These are phyloP conservation scores for Alentia gelatinosa DNA, from an alignment of 2,888 invertebrate genomes.

Conservation along the genomic window DNA sequence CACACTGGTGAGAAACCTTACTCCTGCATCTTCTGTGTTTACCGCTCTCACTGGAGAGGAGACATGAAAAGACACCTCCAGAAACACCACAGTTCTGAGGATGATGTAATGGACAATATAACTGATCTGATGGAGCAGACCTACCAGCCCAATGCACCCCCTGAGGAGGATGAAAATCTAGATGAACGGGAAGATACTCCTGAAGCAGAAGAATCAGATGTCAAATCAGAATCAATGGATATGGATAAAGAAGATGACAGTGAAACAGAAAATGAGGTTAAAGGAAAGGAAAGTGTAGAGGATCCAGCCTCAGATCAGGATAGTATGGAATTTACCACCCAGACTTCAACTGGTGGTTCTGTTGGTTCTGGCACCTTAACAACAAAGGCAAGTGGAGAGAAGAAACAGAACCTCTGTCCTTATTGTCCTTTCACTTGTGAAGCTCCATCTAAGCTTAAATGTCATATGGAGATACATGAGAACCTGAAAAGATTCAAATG, in stretches of 20 bases:
- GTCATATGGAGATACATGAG: conserved; percentile 77
- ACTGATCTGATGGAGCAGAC: conserved; percentile 44
- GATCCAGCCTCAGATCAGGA: conserved; percentile 10
- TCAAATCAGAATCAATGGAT: background rate
- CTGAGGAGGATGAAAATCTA: background rate
- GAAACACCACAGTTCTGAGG: conserved; percentile 79
- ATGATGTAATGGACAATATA: conserved; percentile 58
- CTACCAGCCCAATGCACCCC: conserved; percentile 46
- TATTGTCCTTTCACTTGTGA: conserved; percentile 61
- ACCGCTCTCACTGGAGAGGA: conserved; percentile 82
- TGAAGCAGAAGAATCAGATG: background rate
- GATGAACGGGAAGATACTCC: background rate
- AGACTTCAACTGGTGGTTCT: background rate
- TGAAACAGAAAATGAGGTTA: background rate
- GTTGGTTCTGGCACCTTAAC: conserved; percentile 43
- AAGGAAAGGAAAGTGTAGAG: background rate
- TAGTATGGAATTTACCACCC: conserved; percentile 30
- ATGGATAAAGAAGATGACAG: background rate
- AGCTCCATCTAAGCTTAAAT: conserved; percentile 75
- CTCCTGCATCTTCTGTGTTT: conserved; percentile 81
- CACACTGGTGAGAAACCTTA: conserved; percentile 81
- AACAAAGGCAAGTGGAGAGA: conserved; percentile 63
- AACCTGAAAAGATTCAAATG: conserved; percentile 78
- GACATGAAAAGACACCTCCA: conserved; percentile 82
- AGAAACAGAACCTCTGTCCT: conserved; percentile 58